Percentiles rank a stretch among this genome's conserved stretches.
phyloP scores from a whole-genome alignment of 2,113 vertebrate species.

The Pluvialis apricaria region DNA sequence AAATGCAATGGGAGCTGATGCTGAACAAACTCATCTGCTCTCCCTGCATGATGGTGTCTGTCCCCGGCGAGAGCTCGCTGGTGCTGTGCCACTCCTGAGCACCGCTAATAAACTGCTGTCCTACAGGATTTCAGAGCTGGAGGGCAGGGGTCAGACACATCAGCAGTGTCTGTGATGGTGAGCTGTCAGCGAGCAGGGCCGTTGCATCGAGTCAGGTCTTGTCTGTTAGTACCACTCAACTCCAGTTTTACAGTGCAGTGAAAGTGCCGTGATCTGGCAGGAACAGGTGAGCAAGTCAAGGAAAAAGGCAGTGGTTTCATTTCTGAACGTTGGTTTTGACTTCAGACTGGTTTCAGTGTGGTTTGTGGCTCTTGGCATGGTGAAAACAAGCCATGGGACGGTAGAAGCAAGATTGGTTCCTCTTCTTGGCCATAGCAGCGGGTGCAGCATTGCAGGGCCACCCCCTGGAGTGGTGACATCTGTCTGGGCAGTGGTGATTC shows the following conservation, averaged over 20 bases:
- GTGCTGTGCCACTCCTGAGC: background rate
- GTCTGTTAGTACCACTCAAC: background rate
- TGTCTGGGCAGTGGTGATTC: background rate
- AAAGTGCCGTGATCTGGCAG: background rate
- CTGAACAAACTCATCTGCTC: background rate
- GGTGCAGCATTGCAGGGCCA: background rate
- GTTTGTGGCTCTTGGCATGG: background rate
- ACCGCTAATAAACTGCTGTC: background rate
- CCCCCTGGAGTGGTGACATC: accelerated
- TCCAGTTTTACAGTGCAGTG: background rate
- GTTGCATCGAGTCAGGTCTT: too few relatives aligned
- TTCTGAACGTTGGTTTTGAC: background rate
- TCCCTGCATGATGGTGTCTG: background rate
- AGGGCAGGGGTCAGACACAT: background rate
- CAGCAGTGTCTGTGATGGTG: background rate
- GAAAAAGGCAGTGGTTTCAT: background rate
- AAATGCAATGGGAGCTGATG: background rate
- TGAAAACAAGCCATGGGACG: background rate
- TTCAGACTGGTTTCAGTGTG: background rate
- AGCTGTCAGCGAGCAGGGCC: background rate
- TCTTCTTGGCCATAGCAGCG: accelerated
- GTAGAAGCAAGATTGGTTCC: background rate
- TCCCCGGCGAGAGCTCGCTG: background rate
- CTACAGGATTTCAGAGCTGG: background rate
- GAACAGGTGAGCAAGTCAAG: background rate